Evolutionary conservation across 2,888 invertebrate species (phyloP).

Genomic region (Campaea margaritaria): DNA sequence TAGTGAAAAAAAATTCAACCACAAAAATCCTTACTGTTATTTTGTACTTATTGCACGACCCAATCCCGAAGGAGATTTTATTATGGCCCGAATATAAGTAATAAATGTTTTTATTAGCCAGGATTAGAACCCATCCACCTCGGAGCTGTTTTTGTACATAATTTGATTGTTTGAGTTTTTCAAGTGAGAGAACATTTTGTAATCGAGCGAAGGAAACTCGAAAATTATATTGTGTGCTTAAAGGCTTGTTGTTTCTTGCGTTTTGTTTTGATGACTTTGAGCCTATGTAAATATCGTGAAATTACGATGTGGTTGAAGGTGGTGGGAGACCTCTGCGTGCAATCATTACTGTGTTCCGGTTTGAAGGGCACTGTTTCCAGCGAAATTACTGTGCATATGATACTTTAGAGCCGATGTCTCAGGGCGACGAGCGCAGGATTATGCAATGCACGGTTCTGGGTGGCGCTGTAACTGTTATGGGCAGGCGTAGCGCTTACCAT

Average conservation of each 20-base stretch:
- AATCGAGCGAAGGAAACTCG: background rate
- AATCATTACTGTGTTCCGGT: too few relatives aligned
- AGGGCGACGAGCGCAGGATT: too few relatives aligned
- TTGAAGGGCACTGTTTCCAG: too few relatives aligned
- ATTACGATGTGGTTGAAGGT: too few relatives aligned
- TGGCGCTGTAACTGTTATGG: too few relatives aligned
- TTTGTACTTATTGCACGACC: background rate
- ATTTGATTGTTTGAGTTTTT: conserved; percentile 22
- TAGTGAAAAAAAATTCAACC: too few relatives aligned
- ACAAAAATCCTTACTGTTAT: conserved; percentile 6
- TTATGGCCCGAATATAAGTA: conserved; percentile 35
- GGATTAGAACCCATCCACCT: conserved; percentile 23
- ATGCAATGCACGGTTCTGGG: too few relatives aligned
- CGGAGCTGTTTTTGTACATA: conserved; percentile 22
- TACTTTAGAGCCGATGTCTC: too few relatives aligned
- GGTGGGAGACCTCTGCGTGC: too few relatives aligned
- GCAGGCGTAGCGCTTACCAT: too few relatives aligned
- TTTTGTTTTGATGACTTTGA: background rate
- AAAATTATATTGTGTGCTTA: background rate
- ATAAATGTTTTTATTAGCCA: conserved; percentile 35
- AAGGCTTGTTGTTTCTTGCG: background rate
- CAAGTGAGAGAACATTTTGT: conserved; percentile 12
- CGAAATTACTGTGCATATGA: too few relatives aligned
- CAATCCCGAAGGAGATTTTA: conserved; percentile 44
- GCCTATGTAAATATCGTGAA: too few relatives aligned